Conservation (phyloP, 2,797 vertebrate genomes). For the Neosalanx taihuensis region DNA sequence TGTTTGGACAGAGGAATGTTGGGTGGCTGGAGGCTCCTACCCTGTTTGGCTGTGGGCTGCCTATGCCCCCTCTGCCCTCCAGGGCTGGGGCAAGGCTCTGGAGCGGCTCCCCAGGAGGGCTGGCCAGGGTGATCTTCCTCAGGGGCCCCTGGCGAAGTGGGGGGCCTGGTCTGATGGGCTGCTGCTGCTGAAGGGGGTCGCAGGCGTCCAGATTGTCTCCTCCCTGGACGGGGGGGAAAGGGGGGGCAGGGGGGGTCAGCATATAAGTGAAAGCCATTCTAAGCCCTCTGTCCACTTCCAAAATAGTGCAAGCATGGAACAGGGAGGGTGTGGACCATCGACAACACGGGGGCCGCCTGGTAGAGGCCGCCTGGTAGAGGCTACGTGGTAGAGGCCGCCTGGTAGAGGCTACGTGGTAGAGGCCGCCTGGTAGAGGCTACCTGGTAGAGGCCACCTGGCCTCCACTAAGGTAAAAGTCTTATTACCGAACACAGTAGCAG, state of each 20-base stretch:
- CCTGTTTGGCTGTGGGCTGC: slow-evolving; percentile 74
- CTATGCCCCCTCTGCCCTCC: slow-evolving; percentile 75
- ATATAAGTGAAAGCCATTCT: too few species aligned
- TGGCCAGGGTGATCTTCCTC: slow-evolving; percentile 88
- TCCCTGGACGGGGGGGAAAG: slow-evolving; percentile 66
- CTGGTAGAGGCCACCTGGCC: slow-evolving; percentile 16
- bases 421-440: slow-evolving; percentile 10
- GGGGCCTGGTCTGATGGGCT: slow-evolving; percentile 46
- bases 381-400: slow-evolving; percentile 12
- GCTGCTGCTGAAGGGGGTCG: slow-evolving; percentile 66
- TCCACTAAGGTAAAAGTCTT: slow-evolving; percentile 68
- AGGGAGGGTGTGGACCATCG: too few species aligned
- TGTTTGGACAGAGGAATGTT: slow-evolving; percentile 14
- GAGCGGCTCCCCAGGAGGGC: slow-evolving; percentile 69
- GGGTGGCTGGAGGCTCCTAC: slow-evolving; percentile 53
- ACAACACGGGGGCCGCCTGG: slow-evolving; percentile 31
- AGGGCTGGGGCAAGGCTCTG: slow-evolving; percentile 65
- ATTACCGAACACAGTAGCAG: slow-evolving; percentile 75
- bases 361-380: not conserved
- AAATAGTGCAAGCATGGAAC: too few species aligned
- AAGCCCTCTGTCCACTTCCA: too few species aligned
- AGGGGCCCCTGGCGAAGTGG: slow-evolving; percentile 72
- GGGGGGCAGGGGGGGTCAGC: too few species aligned
- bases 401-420: slow-evolving; percentile 11
- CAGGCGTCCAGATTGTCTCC: slow-evolving; percentile 74